Base-by-base conservation (phyloP, 2,113 vertebrate species). In the Lethenteron reissneri region DNA sequence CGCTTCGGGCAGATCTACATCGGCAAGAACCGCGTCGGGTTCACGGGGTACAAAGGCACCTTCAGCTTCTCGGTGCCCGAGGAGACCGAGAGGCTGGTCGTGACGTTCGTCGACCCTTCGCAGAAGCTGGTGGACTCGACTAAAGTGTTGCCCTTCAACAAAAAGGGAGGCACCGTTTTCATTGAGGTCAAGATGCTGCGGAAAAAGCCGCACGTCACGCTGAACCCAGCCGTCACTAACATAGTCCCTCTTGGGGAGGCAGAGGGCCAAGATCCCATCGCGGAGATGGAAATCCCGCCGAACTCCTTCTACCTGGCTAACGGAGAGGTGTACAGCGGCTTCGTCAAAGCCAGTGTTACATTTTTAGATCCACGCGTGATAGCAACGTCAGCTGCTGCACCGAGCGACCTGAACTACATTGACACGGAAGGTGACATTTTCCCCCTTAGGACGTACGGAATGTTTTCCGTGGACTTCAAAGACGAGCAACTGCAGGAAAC, bases 291-390 rank as follows among this genome's bases (percentile, higher is more conserved):
- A 8, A 84, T 97, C 75, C 88, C 89, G 0, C 81, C 89, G 0
- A 84, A 86, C 0, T 78, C 81, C 3, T 90, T 97, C 78, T 83
- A 82, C 58, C 82, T 81, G 19, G 78, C 82, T 1, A 82, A 81
- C 0, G 92, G 94, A 9, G 83, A 85, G 56, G 77, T 82, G 2
- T 95, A 95, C 3, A 73, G 77, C 2, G 90, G 92, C 70, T 83
- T 81, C 0, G 91, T 97, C 56, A 84, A 87, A 74, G 92, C 91
- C 74, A 91, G 87, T 0, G 82, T 97, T 73, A 97, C 94, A 12
- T 92, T 96, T 68, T 81, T 97, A 71, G 94, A 97, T 72, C 92
- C 94, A 2, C 81, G 94, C 71, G 89, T 95, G 72, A 75, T 94
- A 74, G 79, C 80, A 1, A 87, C 83, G 0, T 89, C 85, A 1